Evolutionary conservation across 2,113 vertebrate genomes (phyloP).

Genomic region (Ancistrus triradiatus): DNA sequence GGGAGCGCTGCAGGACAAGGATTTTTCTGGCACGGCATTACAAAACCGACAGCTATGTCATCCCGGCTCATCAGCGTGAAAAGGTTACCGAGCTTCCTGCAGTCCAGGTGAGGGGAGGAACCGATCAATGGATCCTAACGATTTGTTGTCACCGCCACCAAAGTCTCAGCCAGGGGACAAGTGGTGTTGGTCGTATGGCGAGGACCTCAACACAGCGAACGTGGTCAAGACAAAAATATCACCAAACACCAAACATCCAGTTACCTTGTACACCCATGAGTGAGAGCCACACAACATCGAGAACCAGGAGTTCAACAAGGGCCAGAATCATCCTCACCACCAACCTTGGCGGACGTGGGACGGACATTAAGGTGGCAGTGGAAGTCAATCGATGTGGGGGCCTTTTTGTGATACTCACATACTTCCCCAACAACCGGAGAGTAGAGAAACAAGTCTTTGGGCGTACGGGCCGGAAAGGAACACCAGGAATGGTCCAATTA

Average conservation of each 20-base stretch:
- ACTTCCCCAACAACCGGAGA: conserved; percentile 34
- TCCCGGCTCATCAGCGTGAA: conserved; percentile 37
- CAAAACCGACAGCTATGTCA: conserved; percentile 28
- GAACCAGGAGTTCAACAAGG: conserved; percentile 20
- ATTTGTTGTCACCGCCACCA: conserved; percentile 20
- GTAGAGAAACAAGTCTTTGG: conserved; percentile 45
- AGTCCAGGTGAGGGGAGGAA: conserved; percentile 32
- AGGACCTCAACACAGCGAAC: conserved; percentile 45
- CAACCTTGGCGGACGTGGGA: conserved; percentile 39
- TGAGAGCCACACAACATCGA: conserved; percentile 41
- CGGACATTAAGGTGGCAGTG: conserved; percentile 37
- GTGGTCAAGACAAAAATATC: conserved; percentile 14
- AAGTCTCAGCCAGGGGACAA: conserved; percentile 25
- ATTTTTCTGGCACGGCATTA: conserved; percentile 42
- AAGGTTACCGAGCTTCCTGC: conserved; percentile 41
- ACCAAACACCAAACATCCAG: neutral
- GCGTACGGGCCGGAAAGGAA: conserved; percentile 41
- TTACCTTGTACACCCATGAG: conserved; percentile 47
- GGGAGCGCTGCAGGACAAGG: conserved; percentile 40
- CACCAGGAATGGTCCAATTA: conserved; percentile 44
- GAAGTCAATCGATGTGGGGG: conserved; percentile 35
- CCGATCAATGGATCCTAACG: conserved; percentile 9
- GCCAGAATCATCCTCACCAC: conserved; percentile 37
- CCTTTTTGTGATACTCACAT: conserved; percentile 41
- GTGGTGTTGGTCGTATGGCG: conserved; percentile 38